A percentile compares a stretch with the other conserved stretches of the same genome.
Conservation (phyloP, 2,888 invertebrate species). For the Aleiodes testaceus region DNA sequence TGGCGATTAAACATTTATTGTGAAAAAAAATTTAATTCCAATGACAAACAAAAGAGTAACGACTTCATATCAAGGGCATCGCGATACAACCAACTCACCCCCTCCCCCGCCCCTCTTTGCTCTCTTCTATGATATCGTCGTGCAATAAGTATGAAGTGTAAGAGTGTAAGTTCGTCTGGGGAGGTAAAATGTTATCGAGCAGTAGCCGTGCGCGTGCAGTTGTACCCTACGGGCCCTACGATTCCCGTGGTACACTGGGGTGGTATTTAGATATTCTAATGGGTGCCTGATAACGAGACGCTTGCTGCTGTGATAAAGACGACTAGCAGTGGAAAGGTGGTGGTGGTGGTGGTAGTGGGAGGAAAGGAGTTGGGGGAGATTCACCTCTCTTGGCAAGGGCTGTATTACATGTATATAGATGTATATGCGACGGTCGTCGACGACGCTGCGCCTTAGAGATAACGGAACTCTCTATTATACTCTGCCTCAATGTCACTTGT, state of each 20-base stretch:
- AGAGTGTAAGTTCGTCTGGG: slow-evolving; percentile 37
- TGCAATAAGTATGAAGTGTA: slow-evolving; percentile 40
- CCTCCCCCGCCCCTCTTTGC: too few species aligned
- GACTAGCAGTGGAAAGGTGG: slow-evolving; percentile 48
- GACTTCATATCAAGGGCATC: slow-evolving; percentile 27
- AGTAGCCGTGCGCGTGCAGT: slow-evolving; percentile 51
- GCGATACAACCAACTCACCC: not conserved
- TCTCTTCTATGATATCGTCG: too few species aligned
- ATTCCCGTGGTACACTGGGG: slow-evolving; percentile 60
- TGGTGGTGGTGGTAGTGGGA: slow-evolving; percentile 36
- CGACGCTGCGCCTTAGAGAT: slow-evolving; percentile 71
- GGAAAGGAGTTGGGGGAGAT: slow-evolving; percentile 43
- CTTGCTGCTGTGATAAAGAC: slow-evolving; percentile 70
- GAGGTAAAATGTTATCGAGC: slow-evolving; percentile 57
- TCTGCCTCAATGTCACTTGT: slow-evolving; percentile 16
- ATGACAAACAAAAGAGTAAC: slow-evolving; percentile 15
- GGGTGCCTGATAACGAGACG: slow-evolving; percentile 72
- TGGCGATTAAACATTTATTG: slow-evolving; percentile 11
- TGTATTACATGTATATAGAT: slow-evolving; percentile 37
- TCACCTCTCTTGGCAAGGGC: slow-evolving; percentile 35
- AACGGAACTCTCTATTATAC: slow-evolving; percentile 56
- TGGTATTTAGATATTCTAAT: slow-evolving; percentile 74
- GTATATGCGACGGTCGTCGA: slow-evolving; percentile 41
- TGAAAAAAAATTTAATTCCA: not conserved
- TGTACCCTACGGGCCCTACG: slow-evolving; percentile 25